Evolutionary conservation across 2,113 vertebrate species (phyloP), one percentile per base, ranked within the genome.

Genomic region (Dunckerocampus dactyliophorus): DNA sequence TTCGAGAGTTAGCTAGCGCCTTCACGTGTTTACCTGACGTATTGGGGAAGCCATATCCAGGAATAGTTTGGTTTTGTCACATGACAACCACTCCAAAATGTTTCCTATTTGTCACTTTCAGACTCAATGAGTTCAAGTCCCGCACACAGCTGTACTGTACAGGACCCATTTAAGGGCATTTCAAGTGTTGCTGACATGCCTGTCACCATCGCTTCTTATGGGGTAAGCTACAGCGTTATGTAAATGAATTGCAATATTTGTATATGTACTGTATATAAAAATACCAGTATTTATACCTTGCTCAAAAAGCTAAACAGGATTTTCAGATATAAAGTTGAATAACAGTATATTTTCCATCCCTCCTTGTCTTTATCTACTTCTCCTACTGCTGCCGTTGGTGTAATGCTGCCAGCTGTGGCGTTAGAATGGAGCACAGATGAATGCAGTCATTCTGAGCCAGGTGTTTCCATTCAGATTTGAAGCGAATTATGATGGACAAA

Each of bases 371-470:
- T 63, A 17, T 55, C 15, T 37, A 11, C 39, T 13, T 11, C 11
- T 42, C 39, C 16, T 54, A 24, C 37, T 14, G 39, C 45, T 70
- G 52, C 67, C 61, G 63, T 64, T 39, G 50, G 47, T 50, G 63
- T 79, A 61, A 71, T 47, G 63, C 55, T 72, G 63, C 63, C 79
- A 83, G 76, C 69, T 75, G 74, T 52, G 59, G 66, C 64, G 67
- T 48, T 68, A 68, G 19, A 80, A 67, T 49, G 80, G 78, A 76
- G 74, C 71, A 71, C 56, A 55, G 66, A 79, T 82, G 69, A 84
- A 84, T 81, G 67, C 69, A 79, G 71, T 66, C 69, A 80, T 79
- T 75, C 67, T 37, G n/a, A 69, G 67, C 62, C 80, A 86, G 77
- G 80, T 86, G 82, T 73, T 73, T 80, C 39, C 72, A 72, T 76